Percentiles rank a stretch among this genome's conserved stretches.
Conservation (phyloP, 2,888 invertebrate genomes). For the Leptopilina syphax region DNA sequence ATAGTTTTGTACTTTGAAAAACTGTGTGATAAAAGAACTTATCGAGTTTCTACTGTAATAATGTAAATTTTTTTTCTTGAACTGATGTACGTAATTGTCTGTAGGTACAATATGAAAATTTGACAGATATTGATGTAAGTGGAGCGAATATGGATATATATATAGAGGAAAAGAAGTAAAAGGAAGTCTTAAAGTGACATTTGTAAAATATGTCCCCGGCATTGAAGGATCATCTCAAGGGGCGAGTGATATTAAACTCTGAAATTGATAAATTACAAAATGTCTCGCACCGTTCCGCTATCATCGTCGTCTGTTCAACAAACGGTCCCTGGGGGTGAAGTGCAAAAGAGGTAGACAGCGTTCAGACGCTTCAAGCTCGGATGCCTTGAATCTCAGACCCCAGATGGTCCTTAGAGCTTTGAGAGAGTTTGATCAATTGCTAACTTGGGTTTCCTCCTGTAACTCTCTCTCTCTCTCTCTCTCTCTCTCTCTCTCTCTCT, state of each 20-base stretch:
- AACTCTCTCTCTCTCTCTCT: neutral
- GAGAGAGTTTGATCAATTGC: conserved; percentile 39
- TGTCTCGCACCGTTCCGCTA: conserved; percentile 39
- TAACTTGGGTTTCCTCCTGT: conserved; percentile 32
- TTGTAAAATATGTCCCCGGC: conserved; percentile 27
- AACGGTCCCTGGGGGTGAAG: conserved; percentile 32
- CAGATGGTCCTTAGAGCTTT: conserved; percentile 36
- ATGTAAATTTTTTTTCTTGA: too few relatives aligned
- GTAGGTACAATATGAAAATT: neutral
- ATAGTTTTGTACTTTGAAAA: too few relatives aligned
- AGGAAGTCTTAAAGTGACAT: neutral
- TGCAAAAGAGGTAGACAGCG: conserved; percentile 25
- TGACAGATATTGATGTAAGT: conserved; percentile 10
- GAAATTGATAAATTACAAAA: conserved; percentile 39
- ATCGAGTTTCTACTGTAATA: too few relatives aligned
- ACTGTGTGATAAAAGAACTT: too few relatives aligned
- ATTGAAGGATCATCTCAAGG: conserved; percentile 30
- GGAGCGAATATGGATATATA: neutral
- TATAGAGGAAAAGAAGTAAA: neutral
- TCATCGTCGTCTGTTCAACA: conserved; percentile 33
- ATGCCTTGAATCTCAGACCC: conserved; percentile 35
- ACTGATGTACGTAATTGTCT: too few relatives aligned
- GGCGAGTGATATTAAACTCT: conserved; percentile 37
- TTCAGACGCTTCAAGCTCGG: conserved; percentile 34
- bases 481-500: neutral